Evolutionary conservation across 2,888 invertebrate species (phyloP).

Genomic region (Copidosoma aretas): DNA sequence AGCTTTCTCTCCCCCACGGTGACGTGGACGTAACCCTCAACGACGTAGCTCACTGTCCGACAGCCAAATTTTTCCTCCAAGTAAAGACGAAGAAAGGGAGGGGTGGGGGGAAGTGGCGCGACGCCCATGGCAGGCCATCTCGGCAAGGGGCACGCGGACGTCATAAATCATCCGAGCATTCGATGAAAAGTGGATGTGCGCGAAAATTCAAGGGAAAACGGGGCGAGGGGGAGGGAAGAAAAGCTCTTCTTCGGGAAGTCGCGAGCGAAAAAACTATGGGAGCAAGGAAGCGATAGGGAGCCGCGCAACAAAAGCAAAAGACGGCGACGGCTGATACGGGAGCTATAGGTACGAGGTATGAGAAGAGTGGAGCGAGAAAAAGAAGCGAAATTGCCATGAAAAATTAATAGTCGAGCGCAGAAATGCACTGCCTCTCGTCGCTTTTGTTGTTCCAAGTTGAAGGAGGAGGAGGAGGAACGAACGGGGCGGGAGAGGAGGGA

Average conservation of each 20-base stretch:
- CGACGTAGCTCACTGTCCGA: not conserved
- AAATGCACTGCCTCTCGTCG: not conserved
- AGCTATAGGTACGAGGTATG: constrained; percentile 6
- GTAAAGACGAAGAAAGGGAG: too few species aligned
- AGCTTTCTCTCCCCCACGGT: not conserved
- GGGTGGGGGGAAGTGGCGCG: too few species aligned
- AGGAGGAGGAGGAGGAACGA: too few species aligned
- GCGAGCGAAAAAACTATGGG: not conserved
- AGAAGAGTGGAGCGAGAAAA: constrained; percentile 18
- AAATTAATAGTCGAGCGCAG: constrained; percentile 23
- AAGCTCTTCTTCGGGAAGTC: not conserved
- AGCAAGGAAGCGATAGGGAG: not conserved
- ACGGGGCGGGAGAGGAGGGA: too few species aligned
- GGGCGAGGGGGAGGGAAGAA: constrained; percentile 1
- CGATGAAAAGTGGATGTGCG: constrained; percentile 49
- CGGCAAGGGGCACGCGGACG: constrained; percentile 10
- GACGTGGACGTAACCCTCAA: not conserved
- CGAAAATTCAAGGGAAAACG: constrained; percentile 21
- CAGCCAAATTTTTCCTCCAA: not conserved
- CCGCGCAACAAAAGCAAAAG: constrained; percentile 21
- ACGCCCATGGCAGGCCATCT: constrained; percentile 8
- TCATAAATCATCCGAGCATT: constrained; percentile 52
- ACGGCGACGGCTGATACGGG: constrained; percentile 10
- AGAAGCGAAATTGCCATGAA: constrained; percentile 21
- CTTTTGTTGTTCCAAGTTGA: not conserved